A percentile compares a stretch with the other conserved stretches of the same genome.
These are phyloP conservation scores for Halocynthia aurantium DNA, from an alignment of 23 tunicate species.

Conservation along the genomic window DNA sequence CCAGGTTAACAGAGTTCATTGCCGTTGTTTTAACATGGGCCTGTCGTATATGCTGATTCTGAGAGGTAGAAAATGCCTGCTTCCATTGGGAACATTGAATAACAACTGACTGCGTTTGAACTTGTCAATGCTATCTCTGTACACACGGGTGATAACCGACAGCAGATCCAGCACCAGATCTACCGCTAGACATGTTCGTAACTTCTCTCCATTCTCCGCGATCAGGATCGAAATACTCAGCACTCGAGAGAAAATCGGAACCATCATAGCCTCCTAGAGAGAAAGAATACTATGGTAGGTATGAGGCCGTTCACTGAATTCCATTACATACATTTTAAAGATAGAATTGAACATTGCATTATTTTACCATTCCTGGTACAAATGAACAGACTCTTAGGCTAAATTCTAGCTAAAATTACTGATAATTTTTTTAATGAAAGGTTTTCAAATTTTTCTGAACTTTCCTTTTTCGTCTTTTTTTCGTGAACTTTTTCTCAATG, in stretches of 20 bases:
- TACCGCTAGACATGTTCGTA: constrained; percentile 70
- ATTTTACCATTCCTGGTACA: background rate
- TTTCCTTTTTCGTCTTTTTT: too few species aligned
- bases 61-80: too few species aligned
- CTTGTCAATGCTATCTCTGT: constrained; percentile 5
- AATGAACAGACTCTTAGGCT: background rate
- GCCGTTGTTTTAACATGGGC: too few species aligned
- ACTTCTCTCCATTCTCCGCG: constrained; percentile 82
- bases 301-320: background rate
- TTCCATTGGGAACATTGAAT: too few species aligned
- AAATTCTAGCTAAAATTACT: background rate
- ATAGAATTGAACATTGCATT: background rate
- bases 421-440: background rate
- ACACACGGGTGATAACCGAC: constrained; percentile 91
- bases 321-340: background rate
- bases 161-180: constrained; percentile 86
- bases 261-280: constrained; percentile 88
- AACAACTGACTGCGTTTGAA: too few species aligned
- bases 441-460: background rate
- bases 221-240: constrained; percentile 64
- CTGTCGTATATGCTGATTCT: too few species aligned
- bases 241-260: constrained; percentile 80
- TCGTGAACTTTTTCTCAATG: too few species aligned
- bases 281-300: background rate
- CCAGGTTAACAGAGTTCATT: too few species aligned